Evolutionary conservation across 2,113 vertebrate genomes (phyloP), one percentile per base, ranked within the genome.

Genomic region (Perca flavescens): DNA sequence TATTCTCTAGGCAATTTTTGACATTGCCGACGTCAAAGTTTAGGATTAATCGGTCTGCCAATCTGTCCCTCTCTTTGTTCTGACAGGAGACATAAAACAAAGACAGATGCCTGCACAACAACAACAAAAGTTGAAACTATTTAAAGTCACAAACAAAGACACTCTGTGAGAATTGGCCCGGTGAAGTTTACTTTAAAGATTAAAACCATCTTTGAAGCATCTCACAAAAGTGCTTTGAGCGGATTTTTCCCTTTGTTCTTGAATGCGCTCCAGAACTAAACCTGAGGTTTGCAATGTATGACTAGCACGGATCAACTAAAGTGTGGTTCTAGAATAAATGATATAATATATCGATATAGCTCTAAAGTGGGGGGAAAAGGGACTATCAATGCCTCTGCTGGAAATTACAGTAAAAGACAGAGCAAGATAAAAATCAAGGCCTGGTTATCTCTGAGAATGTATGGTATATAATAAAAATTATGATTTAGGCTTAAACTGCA

Each of bases 21-120:
- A 62, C 36, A 62, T 79, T 65, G 9, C 8, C 9, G 9, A 40
- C 9, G 2, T 74, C 13, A 71, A 71, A 58, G 65, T 76, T 47
- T 34, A 9, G 6, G 63, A 47, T 61, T 6, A 21, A 52, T 52
- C 49, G n/a, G 47, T 73, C 54, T 28, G 58, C 79, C 74, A 77
- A 49, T 76, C 49, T 74, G 71, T 58, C 31, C 14, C 46, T 53
- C 5, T 49, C 54, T 86, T 69, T 74, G 80, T 84, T 80, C 64
- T 46, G 19, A 83, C 36, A 22, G 74, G 25, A 76, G 43, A 60
- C 68, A 65, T 5, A 46, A 52, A n/a, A 46, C 62, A 62, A 74
- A 79, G 53, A n/a, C 70, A 82, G 67, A 69, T 54, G 69, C 40
- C 71, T 75, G 60, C 28, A 34, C 43, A 65, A 19, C 50, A 75